These are phyloP conservation scores for Pygathrix nemaeus DNA, from an alignment of 2,113 vertebrate genomes.

Conservation along the genomic window DNA sequence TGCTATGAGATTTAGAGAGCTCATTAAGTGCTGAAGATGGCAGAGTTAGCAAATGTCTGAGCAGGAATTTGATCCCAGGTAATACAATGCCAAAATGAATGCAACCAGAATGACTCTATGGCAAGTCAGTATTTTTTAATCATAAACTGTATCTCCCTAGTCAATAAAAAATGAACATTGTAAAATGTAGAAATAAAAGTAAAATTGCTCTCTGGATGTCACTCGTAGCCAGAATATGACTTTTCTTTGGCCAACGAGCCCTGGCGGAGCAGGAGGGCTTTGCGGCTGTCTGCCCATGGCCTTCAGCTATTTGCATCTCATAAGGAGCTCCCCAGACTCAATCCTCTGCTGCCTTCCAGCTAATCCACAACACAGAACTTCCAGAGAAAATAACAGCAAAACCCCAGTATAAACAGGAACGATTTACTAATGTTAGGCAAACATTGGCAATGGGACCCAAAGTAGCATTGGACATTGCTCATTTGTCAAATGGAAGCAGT, in stretches of 20 bases:
- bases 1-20: not conserved
- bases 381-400: not conserved
- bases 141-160: not conserved
- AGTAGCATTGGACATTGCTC: rapidly evolving
- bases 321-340: not conserved
- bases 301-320: not conserved
- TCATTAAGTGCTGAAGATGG: not conserved
- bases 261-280: too few species aligned
- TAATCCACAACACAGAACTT: not conserved
- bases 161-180: not conserved
- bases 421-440: not conserved
- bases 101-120: not conserved
- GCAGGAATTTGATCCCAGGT: not conserved
- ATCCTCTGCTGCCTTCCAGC: not conserved
- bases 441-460: not conserved
- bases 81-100: not conserved
- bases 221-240: not conserved
- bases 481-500: not conserved
- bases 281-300: not conserved
- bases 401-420: not conserved
- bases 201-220: not conserved
- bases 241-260: not conserved
- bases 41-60: rapidly evolving
- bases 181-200: not conserved
- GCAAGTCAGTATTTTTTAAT: not conserved